phyloP scores from a whole-genome alignment of 2,797 vertebrate genomes.

The Acanthopagrus latus region DNA sequence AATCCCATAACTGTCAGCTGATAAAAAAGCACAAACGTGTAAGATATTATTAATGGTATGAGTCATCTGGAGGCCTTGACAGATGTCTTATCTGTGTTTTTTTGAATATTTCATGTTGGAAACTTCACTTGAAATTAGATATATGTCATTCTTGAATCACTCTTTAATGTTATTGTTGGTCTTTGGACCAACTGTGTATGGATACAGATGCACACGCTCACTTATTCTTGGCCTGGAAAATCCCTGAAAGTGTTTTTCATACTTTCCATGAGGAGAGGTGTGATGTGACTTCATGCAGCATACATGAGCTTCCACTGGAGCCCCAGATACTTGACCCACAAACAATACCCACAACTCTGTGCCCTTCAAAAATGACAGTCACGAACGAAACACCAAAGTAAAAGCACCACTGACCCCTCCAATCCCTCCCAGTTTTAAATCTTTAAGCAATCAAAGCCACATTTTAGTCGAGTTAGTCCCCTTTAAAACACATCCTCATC shows the following conservation, averaged over 20 bases:
- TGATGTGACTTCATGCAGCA: constrained; percentile 28
- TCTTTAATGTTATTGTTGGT: not conserved
- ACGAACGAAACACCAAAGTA: not conserved
- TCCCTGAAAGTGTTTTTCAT: not conserved
- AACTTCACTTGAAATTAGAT: constrained; percentile 14
- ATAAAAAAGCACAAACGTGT: constrained; percentile 10
- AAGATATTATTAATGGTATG: constrained; percentile 32
- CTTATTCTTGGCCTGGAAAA: not conserved
- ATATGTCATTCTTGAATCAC: not conserved
- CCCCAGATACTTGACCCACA: constrained; percentile 45
- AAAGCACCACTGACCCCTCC: not conserved
- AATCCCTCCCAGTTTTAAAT: not conserved
- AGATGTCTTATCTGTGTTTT: constrained; percentile 37
- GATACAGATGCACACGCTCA: not conserved
- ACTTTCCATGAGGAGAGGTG: not conserved
- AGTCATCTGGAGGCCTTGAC: constrained; percentile 25
- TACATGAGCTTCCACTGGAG: constrained; percentile 21
- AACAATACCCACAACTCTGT: constrained; percentile 14
- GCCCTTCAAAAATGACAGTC: not conserved
- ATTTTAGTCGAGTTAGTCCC: constrained; percentile 55
- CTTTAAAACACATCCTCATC: constrained; percentile 82
- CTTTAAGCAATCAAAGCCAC: constrained; percentile 4
- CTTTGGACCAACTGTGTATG: not conserved
- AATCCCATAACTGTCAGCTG: constrained; percentile 2
- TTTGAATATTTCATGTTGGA: constrained; percentile 31